Conservation (phyloP, 1,140 invertebrate genomes). For the Trichonephila clavata region DNA sequence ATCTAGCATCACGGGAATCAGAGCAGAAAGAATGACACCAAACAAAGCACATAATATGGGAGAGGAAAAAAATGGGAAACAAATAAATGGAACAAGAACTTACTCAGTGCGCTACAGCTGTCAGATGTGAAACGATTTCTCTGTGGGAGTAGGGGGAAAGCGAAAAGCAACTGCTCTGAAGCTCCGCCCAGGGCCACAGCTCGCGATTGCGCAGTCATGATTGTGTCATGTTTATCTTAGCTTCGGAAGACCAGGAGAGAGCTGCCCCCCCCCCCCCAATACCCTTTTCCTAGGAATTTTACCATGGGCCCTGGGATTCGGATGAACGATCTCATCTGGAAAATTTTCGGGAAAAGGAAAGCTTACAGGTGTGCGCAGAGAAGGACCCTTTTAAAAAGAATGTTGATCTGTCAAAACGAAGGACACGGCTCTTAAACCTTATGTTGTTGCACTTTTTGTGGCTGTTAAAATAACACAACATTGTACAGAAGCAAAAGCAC, state of each 20-base stretch:
- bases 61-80: neutral
- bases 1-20: neutral
- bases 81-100: neutral
- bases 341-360: neutral
- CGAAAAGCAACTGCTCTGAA: neutral
- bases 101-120: neutral
- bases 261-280: neutral
- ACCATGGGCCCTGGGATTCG: neutral
- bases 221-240: neutral
- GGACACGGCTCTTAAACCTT: neutral
- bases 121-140: conserved; percentile 7
- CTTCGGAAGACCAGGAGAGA: neutral
- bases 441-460: too few relatives aligned
- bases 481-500: too few relatives aligned
- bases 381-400: neutral
- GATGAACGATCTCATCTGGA: neutral
- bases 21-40: neutral
- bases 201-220: neutral
- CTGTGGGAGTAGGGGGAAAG: neutral
- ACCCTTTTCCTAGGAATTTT: neutral
- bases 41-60: neutral
- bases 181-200: conserved; percentile 2
- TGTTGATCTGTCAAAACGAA: neutral
- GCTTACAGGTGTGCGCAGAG: neutral
- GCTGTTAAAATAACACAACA: too few relatives aligned